These are phyloP conservation scores for Pseudopipra pipra DNA, from an alignment of 2,113 vertebrate species.

Conservation along the genomic window DNA sequence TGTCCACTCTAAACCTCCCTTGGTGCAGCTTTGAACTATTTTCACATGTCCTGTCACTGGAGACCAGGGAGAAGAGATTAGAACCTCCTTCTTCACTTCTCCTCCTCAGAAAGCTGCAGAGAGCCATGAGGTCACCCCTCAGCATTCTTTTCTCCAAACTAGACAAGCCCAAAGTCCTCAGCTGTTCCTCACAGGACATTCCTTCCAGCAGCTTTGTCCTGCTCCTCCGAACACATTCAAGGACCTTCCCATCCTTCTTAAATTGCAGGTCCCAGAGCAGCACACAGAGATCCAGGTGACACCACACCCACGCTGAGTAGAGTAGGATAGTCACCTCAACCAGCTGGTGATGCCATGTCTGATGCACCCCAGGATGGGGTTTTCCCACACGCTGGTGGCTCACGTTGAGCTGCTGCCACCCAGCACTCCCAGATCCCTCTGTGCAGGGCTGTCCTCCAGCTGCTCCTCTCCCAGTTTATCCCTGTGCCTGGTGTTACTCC, in stretches of 20 bases:
- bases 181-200: accelerated
- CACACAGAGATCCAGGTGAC: background rate
- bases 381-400: background rate
- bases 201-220: background rate
- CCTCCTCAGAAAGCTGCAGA: background rate
- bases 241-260: background rate
- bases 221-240: background rate
- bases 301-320: accelerated
- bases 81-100: background rate
- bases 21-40: background rate
- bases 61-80: background rate
- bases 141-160: background rate
- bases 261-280: background rate
- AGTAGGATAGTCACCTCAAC: background rate
- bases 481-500: background rate
- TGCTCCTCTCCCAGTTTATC: background rate
- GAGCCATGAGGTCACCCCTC: background rate
- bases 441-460: background rate
- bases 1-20: background rate
- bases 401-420: background rate
- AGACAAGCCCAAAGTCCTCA: background rate
- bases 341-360: background rate
- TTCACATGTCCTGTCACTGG: background rate
- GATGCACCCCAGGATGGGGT: background rate
- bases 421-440: background rate